Evolutionary conservation across 2,113 vertebrate species (phyloP).

Genomic region (Alethe diademata): DNA sequence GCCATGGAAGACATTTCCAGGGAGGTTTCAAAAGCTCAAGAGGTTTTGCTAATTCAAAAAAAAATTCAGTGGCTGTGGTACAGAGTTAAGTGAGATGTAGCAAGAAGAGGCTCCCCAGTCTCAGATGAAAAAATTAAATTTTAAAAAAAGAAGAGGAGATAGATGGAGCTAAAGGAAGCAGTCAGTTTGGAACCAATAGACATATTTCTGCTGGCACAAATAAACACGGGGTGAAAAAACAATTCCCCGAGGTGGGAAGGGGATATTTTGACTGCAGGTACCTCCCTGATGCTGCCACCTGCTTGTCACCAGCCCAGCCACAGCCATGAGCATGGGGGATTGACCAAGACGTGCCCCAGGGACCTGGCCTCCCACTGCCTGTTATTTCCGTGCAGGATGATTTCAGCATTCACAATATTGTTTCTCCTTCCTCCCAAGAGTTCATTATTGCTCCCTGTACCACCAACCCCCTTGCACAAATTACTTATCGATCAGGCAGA

Average conservation of each 20-base stretch:
- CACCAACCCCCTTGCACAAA: constrained; percentile 46
- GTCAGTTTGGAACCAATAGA: not conserved
- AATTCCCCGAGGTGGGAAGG: not conserved
- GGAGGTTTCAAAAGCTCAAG: not conserved
- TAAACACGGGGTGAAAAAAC: not conserved
- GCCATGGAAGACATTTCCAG: not conserved
- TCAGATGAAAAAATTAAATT: not conserved
- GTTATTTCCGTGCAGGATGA: constrained; percentile 28
- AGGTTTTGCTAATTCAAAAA: not conserved
- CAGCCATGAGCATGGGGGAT: accelerated
- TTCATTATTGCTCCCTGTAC: constrained; percentile 64
- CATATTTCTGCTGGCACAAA: not conserved
- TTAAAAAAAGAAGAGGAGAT: not conserved
- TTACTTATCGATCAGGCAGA: constrained; percentile 59
- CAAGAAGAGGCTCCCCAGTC: not conserved
- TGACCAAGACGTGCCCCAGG: not conserved
- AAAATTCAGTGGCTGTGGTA: accelerated
- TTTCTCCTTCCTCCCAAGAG: constrained; percentile 69
- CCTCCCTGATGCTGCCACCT: accelerated
- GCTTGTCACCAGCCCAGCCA: not conserved
- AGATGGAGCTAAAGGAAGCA: not conserved
- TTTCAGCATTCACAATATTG: constrained; percentile 62
- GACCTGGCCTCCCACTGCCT: not conserved
- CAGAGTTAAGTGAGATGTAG: not conserved
- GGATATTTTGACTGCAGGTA: not conserved